Conservation (phyloP, 1,140 invertebrate species). For the Eriosoma lanigerum region DNA sequence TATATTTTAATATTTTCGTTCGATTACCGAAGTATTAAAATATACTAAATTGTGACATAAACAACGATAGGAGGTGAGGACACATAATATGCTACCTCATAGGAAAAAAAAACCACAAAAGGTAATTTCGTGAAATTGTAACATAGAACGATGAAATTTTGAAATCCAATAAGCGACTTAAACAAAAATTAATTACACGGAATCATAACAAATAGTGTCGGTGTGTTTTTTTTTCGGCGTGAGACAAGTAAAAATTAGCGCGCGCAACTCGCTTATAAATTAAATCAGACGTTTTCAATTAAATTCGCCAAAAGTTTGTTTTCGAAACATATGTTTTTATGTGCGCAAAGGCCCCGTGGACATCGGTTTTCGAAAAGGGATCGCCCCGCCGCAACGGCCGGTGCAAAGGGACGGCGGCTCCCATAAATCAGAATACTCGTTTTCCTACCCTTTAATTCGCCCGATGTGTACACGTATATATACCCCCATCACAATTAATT, state of each 20-base stretch:
- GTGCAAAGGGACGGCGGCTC: not conserved
- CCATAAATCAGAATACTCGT: slow-evolving; percentile 47
- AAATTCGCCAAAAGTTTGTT: slow-evolving; percentile 50
- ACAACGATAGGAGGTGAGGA: too few species aligned
- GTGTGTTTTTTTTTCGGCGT: slow-evolving; percentile 48
- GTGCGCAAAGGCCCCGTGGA: slow-evolving; percentile 33
- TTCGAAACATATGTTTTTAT: slow-evolving; percentile 47
- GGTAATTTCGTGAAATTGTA: not conserved
- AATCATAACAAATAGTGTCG: slow-evolving; percentile 2
- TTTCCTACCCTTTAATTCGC: slow-evolving; percentile 48
- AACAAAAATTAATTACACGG: slow-evolving; percentile 31
- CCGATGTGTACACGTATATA: not conserved
- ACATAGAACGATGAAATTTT: slow-evolving; percentile 1
- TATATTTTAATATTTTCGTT: too few species aligned
- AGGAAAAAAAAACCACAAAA: too few species aligned
- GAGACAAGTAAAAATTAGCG: slow-evolving; percentile 50
- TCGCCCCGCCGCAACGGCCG: not conserved
- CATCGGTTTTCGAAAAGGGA: slow-evolving; percentile 49
- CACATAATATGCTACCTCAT: too few species aligned
- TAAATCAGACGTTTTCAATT: slow-evolving; percentile 52
- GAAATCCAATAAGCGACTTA: slow-evolving; percentile 2
- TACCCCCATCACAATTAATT: slow-evolving; percentile 36
- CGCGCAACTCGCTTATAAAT: slow-evolving; percentile 32
- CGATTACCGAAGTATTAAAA: too few species aligned
- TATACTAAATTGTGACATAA: too few species aligned